Evolutionary conservation across 2,797 vertebrate genomes (phyloP).

Genomic region (Spinibarbus caldwelli): DNA sequence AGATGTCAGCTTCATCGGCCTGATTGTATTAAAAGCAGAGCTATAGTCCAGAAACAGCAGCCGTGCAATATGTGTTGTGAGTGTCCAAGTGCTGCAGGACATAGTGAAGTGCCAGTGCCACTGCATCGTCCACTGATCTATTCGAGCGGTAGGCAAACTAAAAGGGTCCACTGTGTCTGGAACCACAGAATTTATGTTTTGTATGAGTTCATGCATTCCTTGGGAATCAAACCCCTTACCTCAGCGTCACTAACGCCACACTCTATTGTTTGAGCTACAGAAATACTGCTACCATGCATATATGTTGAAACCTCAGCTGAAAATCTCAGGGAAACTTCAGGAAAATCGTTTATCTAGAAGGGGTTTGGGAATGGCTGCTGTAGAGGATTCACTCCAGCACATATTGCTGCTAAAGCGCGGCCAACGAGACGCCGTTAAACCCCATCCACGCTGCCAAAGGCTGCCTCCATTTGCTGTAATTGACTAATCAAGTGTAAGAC

Average conservation of each 20-base stretch:
- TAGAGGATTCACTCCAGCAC: not conserved
- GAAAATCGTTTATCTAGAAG: not conserved
- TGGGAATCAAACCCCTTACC: not conserved
- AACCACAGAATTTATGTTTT: too few species aligned
- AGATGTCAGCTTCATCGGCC: too few species aligned
- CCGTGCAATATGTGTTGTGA: too few species aligned
- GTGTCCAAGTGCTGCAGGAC: too few species aligned
- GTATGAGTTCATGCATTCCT: not conserved
- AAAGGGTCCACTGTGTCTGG: too few species aligned
- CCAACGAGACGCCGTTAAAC: not conserved
- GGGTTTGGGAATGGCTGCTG: not conserved
- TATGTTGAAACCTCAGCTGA: not conserved
- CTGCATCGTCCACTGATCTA: too few species aligned
- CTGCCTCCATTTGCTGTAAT: constrained; percentile 39
- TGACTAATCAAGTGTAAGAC: constrained; percentile 50
- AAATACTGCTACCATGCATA: not conserved
- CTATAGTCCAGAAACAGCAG: too few species aligned
- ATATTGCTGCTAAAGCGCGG: not conserved
- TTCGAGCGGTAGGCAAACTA: too few species aligned
- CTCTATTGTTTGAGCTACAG: not conserved
- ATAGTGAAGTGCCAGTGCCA: too few species aligned
- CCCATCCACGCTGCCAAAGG: not conserved
- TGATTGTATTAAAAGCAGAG: too few species aligned
- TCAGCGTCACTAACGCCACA: too few species aligned
- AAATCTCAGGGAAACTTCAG: not conserved